Evolutionary conservation across 2,113 vertebrate species (phyloP), one percentile per base, ranked within the genome.

Genomic region (Notiomystis cincta): DNA sequence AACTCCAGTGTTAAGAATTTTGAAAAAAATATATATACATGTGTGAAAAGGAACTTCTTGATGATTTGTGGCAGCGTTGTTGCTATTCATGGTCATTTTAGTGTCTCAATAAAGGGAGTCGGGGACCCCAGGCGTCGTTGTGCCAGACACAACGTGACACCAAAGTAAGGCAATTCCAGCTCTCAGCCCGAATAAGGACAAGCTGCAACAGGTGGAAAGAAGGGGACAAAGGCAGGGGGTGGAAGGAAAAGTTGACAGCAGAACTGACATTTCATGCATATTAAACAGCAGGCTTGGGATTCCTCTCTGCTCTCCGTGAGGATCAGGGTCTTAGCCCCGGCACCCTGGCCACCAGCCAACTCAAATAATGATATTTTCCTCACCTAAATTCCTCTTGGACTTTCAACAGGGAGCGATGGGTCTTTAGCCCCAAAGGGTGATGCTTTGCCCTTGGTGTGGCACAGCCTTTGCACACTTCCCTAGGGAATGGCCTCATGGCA

Each of bases 141-240:
- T 91, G 82, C 50, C 82, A 73, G 87, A 40, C 75, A 93, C 66
- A 86, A 88, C 3, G 60, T 0, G 9, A 77, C 25, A 67, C 21
- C 3, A 2, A 66, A 93, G 84, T 37, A 42, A 95, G 75, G 50
- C 33, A 82, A 73, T 93, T 90, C 84, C 82, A 82, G 42, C 75
- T 80, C 87, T 75, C 82, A 87, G 90, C 38, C 54, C 60, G 21
- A 47, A 9, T 33, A 56, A 82, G 76, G 92, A 96, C 83, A 89
- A 94, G 90, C 48, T 90, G 47, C 84, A 96, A 96, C 95, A 97
- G 95, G 96, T 97, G 95, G 93, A 12, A 83, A 86, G 73, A 89
- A 92, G 51, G 1, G 2, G 66, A 73, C 87, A 95, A 94, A 94
- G 87, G 75, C 80, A 73, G 75, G 42, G 92, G 95, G 71, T 95